Percentiles rank a stretch among this genome's conserved stretches.
Conservation (phyloP, 2,113 vertebrate species). For the Anser cygnoides region DNA sequence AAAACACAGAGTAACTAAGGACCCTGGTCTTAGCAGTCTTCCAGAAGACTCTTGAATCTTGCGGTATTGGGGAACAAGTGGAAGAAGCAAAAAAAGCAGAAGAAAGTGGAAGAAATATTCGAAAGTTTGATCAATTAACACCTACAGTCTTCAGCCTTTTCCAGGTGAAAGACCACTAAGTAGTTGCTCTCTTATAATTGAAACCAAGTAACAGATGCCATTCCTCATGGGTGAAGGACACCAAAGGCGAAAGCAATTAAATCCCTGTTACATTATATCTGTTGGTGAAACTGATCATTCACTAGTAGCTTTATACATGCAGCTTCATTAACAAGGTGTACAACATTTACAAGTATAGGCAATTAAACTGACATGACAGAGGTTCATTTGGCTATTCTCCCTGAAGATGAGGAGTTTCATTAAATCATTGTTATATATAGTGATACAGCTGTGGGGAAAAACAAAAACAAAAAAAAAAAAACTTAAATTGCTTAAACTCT, state of each 20-base stretch:
- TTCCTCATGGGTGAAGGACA: not conserved
- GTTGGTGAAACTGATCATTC: not conserved
- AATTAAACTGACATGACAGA: not conserved
- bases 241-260: not conserved
- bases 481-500: not conserved
- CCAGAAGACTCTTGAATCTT: not conserved
- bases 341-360: not conserved
- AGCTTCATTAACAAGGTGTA: not conserved
- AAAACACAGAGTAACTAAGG: rapidly evolving
- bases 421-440: not conserved
- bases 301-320: not conserved
- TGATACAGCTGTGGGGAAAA: not conserved
- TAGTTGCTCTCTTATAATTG: not conserved
- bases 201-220: not conserved
- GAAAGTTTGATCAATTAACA: conserved; percentile 10
- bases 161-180: conserved; percentile 25
- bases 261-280: not conserved
- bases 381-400: not conserved
- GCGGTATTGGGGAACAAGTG: not conserved
- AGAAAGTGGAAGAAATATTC: not conserved
- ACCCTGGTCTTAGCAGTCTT: not conserved
- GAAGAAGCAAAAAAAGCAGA: not conserved
- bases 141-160: not conserved
- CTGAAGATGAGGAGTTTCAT: not conserved
- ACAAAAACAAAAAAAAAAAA: not conserved